Percentiles rank a stretch among this genome's conserved stretches.
Evolutionary conservation across 1,140 invertebrate species (phyloP).

Genomic region (Drosophila asahinai): DNA sequence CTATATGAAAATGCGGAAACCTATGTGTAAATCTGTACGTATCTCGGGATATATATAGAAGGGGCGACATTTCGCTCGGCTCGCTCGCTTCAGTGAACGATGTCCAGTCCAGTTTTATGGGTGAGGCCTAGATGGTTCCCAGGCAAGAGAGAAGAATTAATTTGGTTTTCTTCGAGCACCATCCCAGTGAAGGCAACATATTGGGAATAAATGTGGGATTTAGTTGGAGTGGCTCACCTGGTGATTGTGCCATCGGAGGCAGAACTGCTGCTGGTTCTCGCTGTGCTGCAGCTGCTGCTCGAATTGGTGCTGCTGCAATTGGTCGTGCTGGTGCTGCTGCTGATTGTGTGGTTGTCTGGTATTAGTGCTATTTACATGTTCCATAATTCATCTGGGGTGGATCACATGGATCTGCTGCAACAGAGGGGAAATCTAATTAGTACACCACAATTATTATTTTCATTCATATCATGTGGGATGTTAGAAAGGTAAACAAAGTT

Average conservation of each 20-base stretch:
- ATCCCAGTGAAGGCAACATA: background rate
- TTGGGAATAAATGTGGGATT: constrained; percentile 1
- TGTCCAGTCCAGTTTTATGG: constrained; percentile 66
- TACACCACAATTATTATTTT: constrained; percentile 29
- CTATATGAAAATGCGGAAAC: constrained; percentile 79
- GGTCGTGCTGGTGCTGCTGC: constrained; percentile 59
- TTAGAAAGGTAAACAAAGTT: constrained; percentile 36
- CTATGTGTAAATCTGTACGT: constrained; percentile 72
- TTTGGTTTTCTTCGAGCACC: background rate
- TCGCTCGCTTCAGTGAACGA: constrained; percentile 56
- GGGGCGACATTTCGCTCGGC: constrained; percentile 66
- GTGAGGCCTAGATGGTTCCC: constrained; percentile 53
- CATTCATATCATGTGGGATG: constrained; percentile 8
- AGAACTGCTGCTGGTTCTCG: constrained; percentile 89
- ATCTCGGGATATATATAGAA: constrained; percentile 65
- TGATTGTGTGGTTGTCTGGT: constrained; percentile 65
- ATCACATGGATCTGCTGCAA: constrained; percentile 54
- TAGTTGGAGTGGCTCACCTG: constrained; percentile 86
- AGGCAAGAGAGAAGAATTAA: constrained; percentile 30
- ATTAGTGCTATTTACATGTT: constrained; percentile 81
- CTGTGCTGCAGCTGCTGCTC: constrained; percentile 76
- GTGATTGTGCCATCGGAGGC: constrained; percentile 93
- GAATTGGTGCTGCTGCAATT: constrained; percentile 68
- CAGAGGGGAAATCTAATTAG: constrained; percentile 23
- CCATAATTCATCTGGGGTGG: constrained; percentile 79